phyloP scores from a whole-genome alignment of 2,113 vertebrate genomes.

The Ovis canadensis region DNA sequence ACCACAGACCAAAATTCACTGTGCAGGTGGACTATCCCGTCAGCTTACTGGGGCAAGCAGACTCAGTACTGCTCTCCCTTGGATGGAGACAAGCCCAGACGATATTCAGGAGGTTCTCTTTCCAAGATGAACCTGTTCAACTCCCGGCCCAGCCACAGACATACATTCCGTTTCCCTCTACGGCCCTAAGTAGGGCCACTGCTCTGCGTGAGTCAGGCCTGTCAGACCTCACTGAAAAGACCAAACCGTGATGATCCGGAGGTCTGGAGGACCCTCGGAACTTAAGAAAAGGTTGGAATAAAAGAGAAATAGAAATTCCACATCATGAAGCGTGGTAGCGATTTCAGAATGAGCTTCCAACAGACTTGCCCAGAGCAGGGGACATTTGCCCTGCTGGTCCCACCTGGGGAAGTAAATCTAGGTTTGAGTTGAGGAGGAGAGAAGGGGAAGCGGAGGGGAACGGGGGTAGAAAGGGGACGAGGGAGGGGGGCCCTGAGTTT shows the following conservation, averaged over 20 bases:
- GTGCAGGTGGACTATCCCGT: neutral
- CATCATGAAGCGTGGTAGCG: neutral
- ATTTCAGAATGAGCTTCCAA: neutral
- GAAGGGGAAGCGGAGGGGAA: no score
- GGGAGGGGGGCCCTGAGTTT: neutral
- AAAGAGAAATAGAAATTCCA: neutral
- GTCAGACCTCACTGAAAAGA: neutral
- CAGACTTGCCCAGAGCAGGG: neutral
- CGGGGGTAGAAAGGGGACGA: neutral
- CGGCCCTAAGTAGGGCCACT: neutral
- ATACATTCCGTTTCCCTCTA: neutral
- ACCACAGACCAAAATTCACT: neutral
- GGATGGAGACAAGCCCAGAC: neutral
- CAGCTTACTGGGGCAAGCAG: neutral
- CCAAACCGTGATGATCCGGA: neutral
- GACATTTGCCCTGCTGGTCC: neutral
- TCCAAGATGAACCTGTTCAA: neutral
- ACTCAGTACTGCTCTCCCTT: neutral
- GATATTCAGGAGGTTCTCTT: neutral
- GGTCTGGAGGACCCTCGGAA: neutral
- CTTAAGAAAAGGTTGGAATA: conserved; percentile 2
- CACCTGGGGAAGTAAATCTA: neutral
- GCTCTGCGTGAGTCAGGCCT: neutral
- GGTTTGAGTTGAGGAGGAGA: neutral
- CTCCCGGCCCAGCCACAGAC: neutral